These are phyloP conservation scores for Callaeas wilsoni DNA, from an alignment of 2,113 vertebrate species.

Conservation along the genomic window DNA sequence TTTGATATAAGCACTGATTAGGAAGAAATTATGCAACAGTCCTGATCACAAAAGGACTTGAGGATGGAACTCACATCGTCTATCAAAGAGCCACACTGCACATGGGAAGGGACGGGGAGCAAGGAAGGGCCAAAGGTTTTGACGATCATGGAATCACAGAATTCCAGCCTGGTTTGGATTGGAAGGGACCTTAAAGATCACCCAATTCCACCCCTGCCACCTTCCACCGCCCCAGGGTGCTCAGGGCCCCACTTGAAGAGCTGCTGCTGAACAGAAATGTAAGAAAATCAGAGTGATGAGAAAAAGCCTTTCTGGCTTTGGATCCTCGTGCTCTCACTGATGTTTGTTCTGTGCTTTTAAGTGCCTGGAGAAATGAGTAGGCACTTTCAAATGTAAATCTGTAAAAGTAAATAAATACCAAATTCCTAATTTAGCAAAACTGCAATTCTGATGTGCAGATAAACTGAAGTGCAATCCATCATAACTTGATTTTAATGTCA, in stretches of 20 bases:
- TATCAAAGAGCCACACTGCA: accelerated
- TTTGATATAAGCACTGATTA: not conserved
- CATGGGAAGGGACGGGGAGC: not conserved
- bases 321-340: not conserved
- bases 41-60: not conserved
- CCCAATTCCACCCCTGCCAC: not conserved
- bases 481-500: not conserved
- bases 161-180: not conserved
- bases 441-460: not conserved
- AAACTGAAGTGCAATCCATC: not conserved
- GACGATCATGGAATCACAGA: not conserved
- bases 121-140: not conserved
- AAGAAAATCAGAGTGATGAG: not conserved
- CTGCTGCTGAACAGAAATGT: not conserved
- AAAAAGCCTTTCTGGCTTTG: not conserved
- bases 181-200: not conserved
- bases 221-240: not conserved
- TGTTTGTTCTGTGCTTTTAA: constrained; percentile 36
- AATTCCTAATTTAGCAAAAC: not conserved
- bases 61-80: not conserved
- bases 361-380: constrained; percentile 17
- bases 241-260: not conserved
- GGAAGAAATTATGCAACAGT: not conserved
- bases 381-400: constrained; percentile 61
- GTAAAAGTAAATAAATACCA: constrained; percentile 50